Evolutionary conservation across 1,140 invertebrate species (phyloP), one percentile per base, ranked within the genome.

Genomic region (Magallana angulata): DNA sequence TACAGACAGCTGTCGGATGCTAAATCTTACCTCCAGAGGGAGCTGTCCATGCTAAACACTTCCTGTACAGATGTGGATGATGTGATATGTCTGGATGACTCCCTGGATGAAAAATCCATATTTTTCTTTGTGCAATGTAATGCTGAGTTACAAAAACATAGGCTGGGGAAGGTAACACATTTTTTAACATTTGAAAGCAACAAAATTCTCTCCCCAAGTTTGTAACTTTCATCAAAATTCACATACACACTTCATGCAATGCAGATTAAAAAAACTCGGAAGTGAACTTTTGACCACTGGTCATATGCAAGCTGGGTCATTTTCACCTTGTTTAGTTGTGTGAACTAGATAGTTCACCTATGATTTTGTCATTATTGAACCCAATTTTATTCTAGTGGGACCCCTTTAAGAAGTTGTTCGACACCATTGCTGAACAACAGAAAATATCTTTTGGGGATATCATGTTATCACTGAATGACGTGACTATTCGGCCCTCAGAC

Each of bases 71-170:
- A 71, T 30, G 24, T 7, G 14, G 68, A 76, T 76, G 81, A 82
- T 82, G 81, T 82, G 14, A 82, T 82, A 14, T 57, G 57, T 82
- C 81, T 58, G 7, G 81, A 82, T 24, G 81, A 82, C 9, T 82
- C 81, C 57, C 48, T 57, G 1, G 81, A 76, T 76, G 68, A 76
- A 30, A 76, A 76, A 1, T 76, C 68, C 6, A 24, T 76, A 24
- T 76, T 76, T 30, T 76, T 76, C 30, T 76, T 76, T 76, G 68
- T 76, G 24, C 68, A 76, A 24, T 76, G 68, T 30, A 76, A 76
- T 76, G 68, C 68, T 0, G 68, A 76, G 68, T 76, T 76, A 76
- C 8, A 76, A 30, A 76, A 76, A 30, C 68, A 76, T 30, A 9
- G 68, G 1, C 24, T 76, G 68, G 24, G 68, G 30, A 76, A 76